Percentiles rank a stretch among this genome's conserved stretches.
phyloP scores from a whole-genome alignment of 2,888 invertebrate genomes.

The Deilephila elpenor region DNA sequence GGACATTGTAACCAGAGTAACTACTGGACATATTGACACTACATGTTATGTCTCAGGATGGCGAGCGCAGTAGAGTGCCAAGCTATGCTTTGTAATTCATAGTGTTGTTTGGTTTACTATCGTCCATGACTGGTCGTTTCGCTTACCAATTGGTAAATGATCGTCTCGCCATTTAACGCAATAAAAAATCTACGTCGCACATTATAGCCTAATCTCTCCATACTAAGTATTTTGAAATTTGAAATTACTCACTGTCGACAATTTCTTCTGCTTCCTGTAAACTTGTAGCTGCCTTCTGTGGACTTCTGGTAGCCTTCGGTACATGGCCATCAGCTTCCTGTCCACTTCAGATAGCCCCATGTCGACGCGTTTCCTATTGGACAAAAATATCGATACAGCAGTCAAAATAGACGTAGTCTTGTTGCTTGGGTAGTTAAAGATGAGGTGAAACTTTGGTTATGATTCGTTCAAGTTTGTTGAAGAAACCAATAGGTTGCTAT shows the following conservation, averaged over 20 bases:
- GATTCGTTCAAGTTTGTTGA: neutral
- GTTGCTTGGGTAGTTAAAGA: neutral
- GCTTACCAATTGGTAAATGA: no score
- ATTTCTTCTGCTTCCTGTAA: constrained; percentile 75
- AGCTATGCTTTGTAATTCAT: no score
- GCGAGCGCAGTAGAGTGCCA: no score
- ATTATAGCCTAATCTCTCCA: no score
- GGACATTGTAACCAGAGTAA: no score
- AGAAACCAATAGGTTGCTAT: neutral
- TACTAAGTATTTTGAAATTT: neutral
- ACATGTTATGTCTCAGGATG: neutral
- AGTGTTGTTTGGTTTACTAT: no score
- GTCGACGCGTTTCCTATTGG: constrained; percentile 72
- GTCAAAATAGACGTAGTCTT: neutral
- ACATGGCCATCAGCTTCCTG: constrained; percentile 79
- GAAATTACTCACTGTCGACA: constrained; percentile 62
- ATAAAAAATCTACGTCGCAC: no score
- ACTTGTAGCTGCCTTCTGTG: constrained; percentile 75
- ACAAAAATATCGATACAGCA: neutral
- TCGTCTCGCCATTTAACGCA: no score
- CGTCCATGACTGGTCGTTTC: no score
- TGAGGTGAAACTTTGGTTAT: neutral
- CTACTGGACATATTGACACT: no score
- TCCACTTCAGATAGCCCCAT: constrained; percentile 75
- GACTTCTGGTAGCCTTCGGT: constrained; percentile 75